A percentile compares a stretch with the other conserved stretches of the same genome.
These are phyloP conservation scores for Nixonia krombeini DNA, from an alignment of 1,140 invertebrate genomes.

Conservation along the genomic window DNA sequence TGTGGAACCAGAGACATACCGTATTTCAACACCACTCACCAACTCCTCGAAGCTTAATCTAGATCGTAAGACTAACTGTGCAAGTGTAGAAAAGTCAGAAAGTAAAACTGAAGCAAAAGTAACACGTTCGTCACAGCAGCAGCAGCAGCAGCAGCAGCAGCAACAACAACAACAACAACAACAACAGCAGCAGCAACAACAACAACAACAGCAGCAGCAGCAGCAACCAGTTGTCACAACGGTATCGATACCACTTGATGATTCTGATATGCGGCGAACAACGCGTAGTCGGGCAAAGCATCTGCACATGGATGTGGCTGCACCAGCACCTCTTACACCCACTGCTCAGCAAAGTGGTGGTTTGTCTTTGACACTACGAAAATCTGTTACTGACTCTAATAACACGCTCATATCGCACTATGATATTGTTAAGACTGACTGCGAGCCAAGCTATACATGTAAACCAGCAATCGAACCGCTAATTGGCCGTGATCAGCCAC, in stretches of 20 bases:
- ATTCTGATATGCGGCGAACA: constrained; percentile 63
- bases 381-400: constrained; percentile 68
- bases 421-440: constrained; percentile 72
- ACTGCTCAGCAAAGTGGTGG: constrained; percentile 57
- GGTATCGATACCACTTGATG: constrained; percentile 62
- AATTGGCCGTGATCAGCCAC: constrained; percentile 60
- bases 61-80: constrained; percentile 50
- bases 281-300: constrained; percentile 66
- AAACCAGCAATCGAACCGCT: constrained; percentile 59
- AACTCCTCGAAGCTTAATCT: constrained; percentile 55
- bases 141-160: too few relatives aligned
- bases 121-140: constrained; percentile 27
- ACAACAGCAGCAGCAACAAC: background rate
- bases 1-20: constrained; percentile 56
- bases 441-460: constrained; percentile 49
- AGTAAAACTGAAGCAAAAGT: constrained; percentile 43
- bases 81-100: constrained; percentile 40
- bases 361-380: constrained; percentile 64
- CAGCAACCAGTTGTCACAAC: constrained; percentile 58
- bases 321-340: constrained; percentile 46
- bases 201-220: constrained; percentile 3
- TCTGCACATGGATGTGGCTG: constrained; percentile 54
- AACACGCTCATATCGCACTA: constrained; percentile 75
- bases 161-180: too few relatives aligned
- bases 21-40: constrained; percentile 57